phyloP scores from a whole-genome alignment of 1,140 invertebrate species.

The Drosophila micromelanica region DNA sequence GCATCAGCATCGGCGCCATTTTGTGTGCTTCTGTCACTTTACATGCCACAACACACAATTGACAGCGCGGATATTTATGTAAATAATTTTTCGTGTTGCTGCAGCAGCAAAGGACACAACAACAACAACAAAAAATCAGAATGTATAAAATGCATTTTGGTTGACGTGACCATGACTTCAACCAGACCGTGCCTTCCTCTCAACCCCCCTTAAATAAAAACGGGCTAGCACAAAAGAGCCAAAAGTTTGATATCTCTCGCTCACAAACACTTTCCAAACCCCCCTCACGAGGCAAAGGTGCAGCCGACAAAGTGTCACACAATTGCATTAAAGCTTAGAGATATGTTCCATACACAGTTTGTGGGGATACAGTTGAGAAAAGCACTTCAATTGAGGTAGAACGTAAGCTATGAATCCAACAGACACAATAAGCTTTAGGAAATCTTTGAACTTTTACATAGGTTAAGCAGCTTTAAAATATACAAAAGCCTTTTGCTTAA shows the following conservation, averaged over 20 bases:
- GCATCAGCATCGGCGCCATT: slow-evolving; percentile 60
- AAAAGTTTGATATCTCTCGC: slow-evolving; percentile 35
- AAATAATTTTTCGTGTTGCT: slow-evolving; percentile 80
- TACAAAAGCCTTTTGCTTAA: too few species aligned
- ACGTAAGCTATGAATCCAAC: too few species aligned
- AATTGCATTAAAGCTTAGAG: slow-evolving; percentile 15
- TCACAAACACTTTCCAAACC: slow-evolving; percentile 3
- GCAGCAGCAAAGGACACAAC: slow-evolving; percentile 42
- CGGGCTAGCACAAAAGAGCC: slow-evolving; percentile 17
- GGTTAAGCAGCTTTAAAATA: too few species aligned
- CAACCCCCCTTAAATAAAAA: not conserved
- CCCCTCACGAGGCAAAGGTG: slow-evolving; percentile 1
- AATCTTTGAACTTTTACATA: too few species aligned
- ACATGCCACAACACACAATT: slow-evolving; percentile 81
- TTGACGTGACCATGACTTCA: slow-evolving; percentile 66
- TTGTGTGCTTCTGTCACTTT: slow-evolving; percentile 80
- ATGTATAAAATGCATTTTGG: slow-evolving; percentile 66
- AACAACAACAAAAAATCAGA: slow-evolving; percentile 39
- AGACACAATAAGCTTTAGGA: too few species aligned
- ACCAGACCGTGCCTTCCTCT: not conserved
- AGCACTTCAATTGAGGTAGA: too few species aligned
- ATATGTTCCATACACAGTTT: slow-evolving; percentile 14
- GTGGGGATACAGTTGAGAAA: not conserved
- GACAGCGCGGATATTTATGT: slow-evolving; percentile 81
- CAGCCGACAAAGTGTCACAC: slow-evolving; percentile 41